phyloP scores from a whole-genome alignment of 2,797 vertebrate genomes.

The Erpetoichthys calabaricus region DNA sequence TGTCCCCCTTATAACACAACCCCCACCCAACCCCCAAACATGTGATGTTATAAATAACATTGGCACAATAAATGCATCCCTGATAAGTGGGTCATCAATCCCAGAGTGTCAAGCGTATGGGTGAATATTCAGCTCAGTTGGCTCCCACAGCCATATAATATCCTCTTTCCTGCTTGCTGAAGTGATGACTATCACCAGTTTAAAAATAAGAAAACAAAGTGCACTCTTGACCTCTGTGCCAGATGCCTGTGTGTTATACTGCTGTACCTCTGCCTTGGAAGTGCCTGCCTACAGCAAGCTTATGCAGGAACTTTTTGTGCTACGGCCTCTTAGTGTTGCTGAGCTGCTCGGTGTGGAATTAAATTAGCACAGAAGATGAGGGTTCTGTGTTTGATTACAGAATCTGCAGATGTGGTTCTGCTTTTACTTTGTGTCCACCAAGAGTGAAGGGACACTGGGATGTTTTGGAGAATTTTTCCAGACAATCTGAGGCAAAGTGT shows the following conservation, averaged over 20 bases:
- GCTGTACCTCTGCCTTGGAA: constrained; percentile 25
- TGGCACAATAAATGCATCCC: constrained; percentile 57
- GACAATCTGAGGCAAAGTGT: too few species aligned
- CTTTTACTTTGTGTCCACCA: too few species aligned
- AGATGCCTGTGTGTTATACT: constrained; percentile 2
- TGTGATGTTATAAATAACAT: constrained; percentile 72
- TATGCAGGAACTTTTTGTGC: constrained; percentile 11
- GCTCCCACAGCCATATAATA: constrained; percentile 19
- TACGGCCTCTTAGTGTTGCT: too few species aligned
- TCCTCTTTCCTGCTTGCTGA: constrained; percentile 23
- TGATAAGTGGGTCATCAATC: constrained; percentile 67
- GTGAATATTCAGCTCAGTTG: constrained; percentile 31
- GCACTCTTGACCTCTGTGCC: constrained; percentile 23
- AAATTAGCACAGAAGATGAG: too few species aligned
- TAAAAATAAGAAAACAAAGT: constrained; percentile 9
- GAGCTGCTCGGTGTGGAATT: too few species aligned
- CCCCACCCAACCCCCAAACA: constrained; percentile 28
- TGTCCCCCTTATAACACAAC: not conserved
- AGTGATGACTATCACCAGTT: not conserved
- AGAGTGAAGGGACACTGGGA: too few species aligned
- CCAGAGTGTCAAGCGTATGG: constrained; percentile 37
- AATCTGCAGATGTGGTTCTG: too few species aligned
- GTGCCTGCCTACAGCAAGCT: constrained; percentile 41
- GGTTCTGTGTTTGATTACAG: too few species aligned
- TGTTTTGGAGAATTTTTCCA: too few species aligned